Base-by-base conservation (phyloP, 2,797 vertebrate species). In the Centroberyx gerrardi region DNA sequence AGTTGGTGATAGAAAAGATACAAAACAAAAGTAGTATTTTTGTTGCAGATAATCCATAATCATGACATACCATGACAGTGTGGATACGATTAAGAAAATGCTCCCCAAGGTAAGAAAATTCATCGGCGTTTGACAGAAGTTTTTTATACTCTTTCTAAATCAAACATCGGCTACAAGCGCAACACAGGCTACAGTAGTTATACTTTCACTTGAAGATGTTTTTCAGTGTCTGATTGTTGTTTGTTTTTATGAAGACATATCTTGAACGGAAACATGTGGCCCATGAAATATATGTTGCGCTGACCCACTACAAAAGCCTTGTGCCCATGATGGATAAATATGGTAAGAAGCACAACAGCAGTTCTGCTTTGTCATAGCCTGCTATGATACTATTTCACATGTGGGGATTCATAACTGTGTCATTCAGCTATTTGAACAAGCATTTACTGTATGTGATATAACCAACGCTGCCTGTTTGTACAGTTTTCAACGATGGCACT, bases 401-500 rank as follows among this genome's bases (percentile, higher is more conserved):
- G 0, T 31, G 4, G 42, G 33, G 55, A 7, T 2, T 53, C 38
- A 28, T 53, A 28, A 53, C 18, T 15, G 4, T 49, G 5, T 18
- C 48, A 49, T 49, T 49, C n/a, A 17, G 7, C 15, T 14, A 42
- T 36, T 3, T 70, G 0, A 52, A 4, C 4, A 48, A 29, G 12
- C 15, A 49, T n/a, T 2, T 38, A 3, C 18, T 46, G 17, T 18
- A 14, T 40, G 44, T 17, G 12, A 48, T 36, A 3, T 14, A 5
- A 8, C 6, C 2, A 46, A 31, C 68, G 7, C 7, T 7, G 40
- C 17, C n/a, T 89, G 86, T 82, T 55, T 52, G 81, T 87, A 69
- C 87, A 99, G 97, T 98, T 88, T 99, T 97, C 92, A 97, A 97
- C 15, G 96, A 98, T 72, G 97, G 97, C 70, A 95, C 91, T 54